Base-by-base conservation (phyloP, 35 echinoderm and acorn worm species). In the Ophiothrix spiculata region DNA sequence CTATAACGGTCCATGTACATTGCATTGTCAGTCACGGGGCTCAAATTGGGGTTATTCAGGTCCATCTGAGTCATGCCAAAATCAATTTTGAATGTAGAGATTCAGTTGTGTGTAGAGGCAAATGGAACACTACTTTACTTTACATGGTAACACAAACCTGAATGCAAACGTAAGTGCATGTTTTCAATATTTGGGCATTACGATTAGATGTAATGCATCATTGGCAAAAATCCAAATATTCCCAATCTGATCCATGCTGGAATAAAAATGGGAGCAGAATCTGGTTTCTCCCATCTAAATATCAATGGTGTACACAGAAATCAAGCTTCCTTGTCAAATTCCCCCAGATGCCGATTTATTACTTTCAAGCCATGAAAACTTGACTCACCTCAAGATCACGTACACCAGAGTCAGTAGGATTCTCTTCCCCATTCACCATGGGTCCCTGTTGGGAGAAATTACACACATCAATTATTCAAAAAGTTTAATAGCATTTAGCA, bases 371-470 rank as follows among this genome's bases (percentile, higher is more conserved):
- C 0, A n/a, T 1, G 13, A 12, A 80, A 38, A 28, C 15, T 17
- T 33, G 17, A 64, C 81, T 69, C 33, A 84, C 81, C 54, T 84
- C 81, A 12, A 84, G 56, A 35, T 84, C 31, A 35, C 37, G 54
- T 4, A 84, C n/a, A 19, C 81, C 81, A 63, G 54, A 60, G 54
- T 60, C 69, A 21, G 42, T 35, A 25, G 45, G 1, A 4, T 31
- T 28, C 63, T 84, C 81, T 63, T 64, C 54, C 0, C 54, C 81
- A 84, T 60, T 32, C 63, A 84, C 54, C 32, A 60, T 36, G 12
- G 54, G 34, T 15, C 49, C 54, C 81, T 84, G 12, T 33, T 13
- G 31, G 16, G 23, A 49, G 28, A 17, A 0, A 82, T 45, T 31
- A 17, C 45, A 54, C 8, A 54, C 45, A 54, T 11, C 8, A 54